These are phyloP conservation scores for Stigmatopora nigra DNA, from an alignment of 2,113 vertebrate species.

Conservation along the genomic window DNA sequence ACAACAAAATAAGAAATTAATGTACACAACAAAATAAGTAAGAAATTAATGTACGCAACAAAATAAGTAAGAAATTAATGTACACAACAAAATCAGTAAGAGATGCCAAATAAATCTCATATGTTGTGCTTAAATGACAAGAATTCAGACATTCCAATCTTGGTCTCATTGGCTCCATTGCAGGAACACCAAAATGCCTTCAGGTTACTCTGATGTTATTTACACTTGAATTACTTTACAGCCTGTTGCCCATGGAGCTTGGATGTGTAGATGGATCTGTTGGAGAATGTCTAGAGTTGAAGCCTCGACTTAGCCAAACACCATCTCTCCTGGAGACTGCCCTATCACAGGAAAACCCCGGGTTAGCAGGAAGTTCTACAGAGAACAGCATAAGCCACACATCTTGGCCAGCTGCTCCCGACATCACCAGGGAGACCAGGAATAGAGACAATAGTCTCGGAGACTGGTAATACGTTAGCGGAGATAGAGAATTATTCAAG, in stretches of 20 bases:
- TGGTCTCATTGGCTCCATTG: background rate
- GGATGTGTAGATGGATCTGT: conserved; percentile 55
- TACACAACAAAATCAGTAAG: no score
- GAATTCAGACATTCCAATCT: background rate
- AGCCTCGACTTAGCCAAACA: conserved; percentile 75
- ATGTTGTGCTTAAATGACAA: no score
- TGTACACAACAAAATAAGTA: background rate
- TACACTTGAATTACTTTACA: conserved; percentile 9
- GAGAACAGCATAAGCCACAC: conserved; percentile 76
- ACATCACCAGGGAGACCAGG: conserved; percentile 93
- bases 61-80: no score
- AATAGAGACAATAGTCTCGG: conserved; percentile 74
- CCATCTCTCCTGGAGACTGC: conserved; percentile 83
- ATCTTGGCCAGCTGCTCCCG: conserved; percentile 88
- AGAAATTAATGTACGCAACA: no score
- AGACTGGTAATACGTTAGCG: conserved; percentile 57
- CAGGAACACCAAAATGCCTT: background rate
- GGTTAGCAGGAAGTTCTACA: conserved; percentile 56
- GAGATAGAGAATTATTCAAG: background rate
- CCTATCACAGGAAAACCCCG: conserved; percentile 78
- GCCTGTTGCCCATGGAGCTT: conserved; percentile 77
- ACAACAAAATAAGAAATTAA: no score
- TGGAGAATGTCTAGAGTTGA: conserved; percentile 68
- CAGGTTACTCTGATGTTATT: background rate
- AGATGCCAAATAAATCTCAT: no score